Percentiles rank a stretch among this genome's conserved stretches.
Conservation (phyloP, 2,113 vertebrate genomes). For the Lepus americanus region DNA sequence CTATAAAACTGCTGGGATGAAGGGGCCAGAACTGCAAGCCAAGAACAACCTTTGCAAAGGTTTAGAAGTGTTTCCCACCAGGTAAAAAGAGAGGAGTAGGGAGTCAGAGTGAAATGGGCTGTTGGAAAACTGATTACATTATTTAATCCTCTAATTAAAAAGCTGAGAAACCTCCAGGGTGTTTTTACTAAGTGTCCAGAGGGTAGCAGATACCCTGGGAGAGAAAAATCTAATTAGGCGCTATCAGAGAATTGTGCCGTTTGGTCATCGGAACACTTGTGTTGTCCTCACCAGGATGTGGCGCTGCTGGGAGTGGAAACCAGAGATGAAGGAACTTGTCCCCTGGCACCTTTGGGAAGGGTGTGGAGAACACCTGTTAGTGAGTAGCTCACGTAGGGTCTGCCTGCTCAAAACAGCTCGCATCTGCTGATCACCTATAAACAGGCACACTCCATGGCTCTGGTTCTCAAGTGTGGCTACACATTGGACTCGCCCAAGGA, state of each 20-base stretch:
- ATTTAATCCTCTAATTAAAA: constrained; percentile 52
- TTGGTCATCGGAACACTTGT: background rate
- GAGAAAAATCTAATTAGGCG: background rate
- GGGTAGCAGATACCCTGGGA: background rate
- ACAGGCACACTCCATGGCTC: background rate
- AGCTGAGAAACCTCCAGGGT: constrained; percentile 20
- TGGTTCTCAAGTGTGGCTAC: background rate
- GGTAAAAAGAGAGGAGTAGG: constrained; percentile 16
- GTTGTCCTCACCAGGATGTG: background rate
- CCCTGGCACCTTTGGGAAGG: background rate
- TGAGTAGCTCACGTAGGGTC: background rate
- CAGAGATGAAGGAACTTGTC: background rate
- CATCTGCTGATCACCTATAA: background rate
- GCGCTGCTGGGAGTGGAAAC: background rate
- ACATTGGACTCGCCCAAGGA: background rate
- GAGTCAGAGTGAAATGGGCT: background rate
- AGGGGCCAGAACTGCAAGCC: background rate
- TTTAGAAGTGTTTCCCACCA: constrained; percentile 42
- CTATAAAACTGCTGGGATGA: background rate
- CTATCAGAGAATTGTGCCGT: background rate
- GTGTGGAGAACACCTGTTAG: background rate
- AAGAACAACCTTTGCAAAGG: constrained; percentile 33
- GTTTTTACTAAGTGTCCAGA: constrained; percentile 42
- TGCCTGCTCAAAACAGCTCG: background rate
- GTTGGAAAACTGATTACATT: constrained; percentile 10